phyloP scores from a whole-genome alignment of 2,888 invertebrate species.

The Zonitis immaculata region DNA sequence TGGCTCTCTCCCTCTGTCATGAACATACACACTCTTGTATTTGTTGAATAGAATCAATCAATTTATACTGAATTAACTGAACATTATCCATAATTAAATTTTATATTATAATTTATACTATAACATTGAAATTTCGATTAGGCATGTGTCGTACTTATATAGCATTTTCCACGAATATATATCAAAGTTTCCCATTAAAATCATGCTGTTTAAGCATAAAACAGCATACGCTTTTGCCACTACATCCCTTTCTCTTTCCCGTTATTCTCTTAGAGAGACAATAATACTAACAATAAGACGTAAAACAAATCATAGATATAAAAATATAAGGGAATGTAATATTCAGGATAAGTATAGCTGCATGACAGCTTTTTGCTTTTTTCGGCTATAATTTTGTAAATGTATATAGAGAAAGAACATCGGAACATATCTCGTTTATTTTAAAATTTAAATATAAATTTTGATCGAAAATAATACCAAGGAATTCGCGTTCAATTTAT shows the following conservation, averaged over 20 bases:
- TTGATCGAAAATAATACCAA: not conserved
- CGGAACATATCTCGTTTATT: not conserved
- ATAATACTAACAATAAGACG: not conserved
- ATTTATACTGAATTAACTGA: not conserved
- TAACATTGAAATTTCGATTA: too few species aligned
- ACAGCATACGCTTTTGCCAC: not conserved
- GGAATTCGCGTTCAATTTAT: too few species aligned
- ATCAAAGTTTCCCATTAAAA: not conserved
- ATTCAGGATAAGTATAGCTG: not conserved
- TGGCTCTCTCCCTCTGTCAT: too few species aligned
- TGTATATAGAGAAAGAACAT: not conserved
- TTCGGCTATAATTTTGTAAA: not conserved
- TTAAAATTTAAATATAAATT: not conserved
- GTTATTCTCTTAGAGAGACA: not conserved
- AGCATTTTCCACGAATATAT: too few species aligned
- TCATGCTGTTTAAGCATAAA: not conserved
- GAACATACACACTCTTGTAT: too few species aligned
- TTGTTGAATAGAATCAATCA: not conserved
- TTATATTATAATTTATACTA: too few species aligned
- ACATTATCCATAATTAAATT: not conserved
- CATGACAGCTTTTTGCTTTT: not conserved
- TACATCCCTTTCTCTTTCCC: not conserved
- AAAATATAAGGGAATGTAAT: not conserved
- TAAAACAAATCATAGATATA: conserved; percentile 1
- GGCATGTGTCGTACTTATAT: too few species aligned